Evolutionary conservation across 2,113 vertebrate species (phyloP).

Genomic region (Phylloscopus trochiloides): DNA sequence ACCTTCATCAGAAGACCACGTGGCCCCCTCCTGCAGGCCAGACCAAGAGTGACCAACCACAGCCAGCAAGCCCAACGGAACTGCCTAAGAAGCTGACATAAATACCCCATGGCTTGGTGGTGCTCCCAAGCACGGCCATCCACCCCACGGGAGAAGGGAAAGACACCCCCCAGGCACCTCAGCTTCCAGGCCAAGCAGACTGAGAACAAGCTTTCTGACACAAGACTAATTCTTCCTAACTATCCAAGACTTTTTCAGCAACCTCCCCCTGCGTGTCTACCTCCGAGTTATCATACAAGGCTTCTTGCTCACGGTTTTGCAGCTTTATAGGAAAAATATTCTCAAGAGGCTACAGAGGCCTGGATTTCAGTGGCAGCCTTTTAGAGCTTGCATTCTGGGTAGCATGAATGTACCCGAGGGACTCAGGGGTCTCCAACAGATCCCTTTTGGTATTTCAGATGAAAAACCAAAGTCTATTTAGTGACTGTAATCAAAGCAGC

Average conservation of each 20-base stretch:
- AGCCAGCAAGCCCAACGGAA: not conserved
- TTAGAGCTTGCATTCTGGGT: slow-evolving; percentile 31
- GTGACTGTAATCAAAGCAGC: slow-evolving; percentile 7
- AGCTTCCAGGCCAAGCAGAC: not conserved
- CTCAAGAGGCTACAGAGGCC: not conserved
- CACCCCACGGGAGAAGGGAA: not conserved
- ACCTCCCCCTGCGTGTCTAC: not conserved
- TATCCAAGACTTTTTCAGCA: not conserved
- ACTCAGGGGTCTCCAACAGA: not conserved
- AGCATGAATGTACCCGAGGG: not conserved
- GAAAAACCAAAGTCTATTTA: slow-evolving; percentile 61
- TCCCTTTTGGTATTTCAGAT: slow-evolving; percentile 20
- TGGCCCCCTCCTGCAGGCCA: slow-evolving; percentile 49
- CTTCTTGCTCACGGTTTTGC: slow-evolving; percentile 13
- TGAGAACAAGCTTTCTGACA: not conserved
- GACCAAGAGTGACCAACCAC: not conserved
- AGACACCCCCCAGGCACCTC: not conserved
- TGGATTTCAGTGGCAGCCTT: slow-evolving; percentile 57
- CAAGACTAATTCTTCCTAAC: not conserved
- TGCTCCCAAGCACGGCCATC: not conserved
- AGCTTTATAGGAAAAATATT: slow-evolving; percentile 48
- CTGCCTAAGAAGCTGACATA: slow-evolving; percentile 1
- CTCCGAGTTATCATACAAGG: not conserved
- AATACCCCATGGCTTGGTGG: not conserved
- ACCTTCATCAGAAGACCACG: slow-evolving; percentile 59